Evolutionary conservation across 2,888 invertebrate species (phyloP), one percentile per base, ranked within the genome.

Genomic region (Agelastica alni): DNA sequence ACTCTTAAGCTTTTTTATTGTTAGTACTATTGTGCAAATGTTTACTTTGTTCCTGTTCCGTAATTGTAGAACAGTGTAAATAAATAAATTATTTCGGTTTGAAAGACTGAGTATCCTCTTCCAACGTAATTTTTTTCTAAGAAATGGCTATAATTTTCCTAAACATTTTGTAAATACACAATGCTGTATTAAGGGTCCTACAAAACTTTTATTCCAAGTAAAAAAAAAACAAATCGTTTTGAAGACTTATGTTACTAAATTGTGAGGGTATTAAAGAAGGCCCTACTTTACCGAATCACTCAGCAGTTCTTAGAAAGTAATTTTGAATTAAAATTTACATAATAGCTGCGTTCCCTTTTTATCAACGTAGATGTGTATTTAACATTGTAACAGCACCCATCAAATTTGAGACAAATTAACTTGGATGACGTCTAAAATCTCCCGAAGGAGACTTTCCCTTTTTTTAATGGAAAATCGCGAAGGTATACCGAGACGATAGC

Each of bases 261-360:
- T 59, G 64, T 54, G 46, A 45, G 62, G 62, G 53, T 58, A 60
- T 56, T 51, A 55, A 49, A 52, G 51, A 30, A 47, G 51, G 46
- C 59, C 43, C 55, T 51, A 31, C 39, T 49, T 57, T 54, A 58
- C 36, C 58, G 63, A 66, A 66, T 64, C 63, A 59, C 60, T 59
- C 60, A 56, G 51, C 54, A 62, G 58, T 58, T 61, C 62, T 65
- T 65, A 65, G 61, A 61, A 55, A 59, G 53, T 61, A 58, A 63
- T 60, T 64, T 60, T 64, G 51, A 63, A 66, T 63, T 65, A 64
- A 59, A 66, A 66, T 66, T 65, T 66, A 61, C 65, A 63, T 64
- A 65, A 65, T 61, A 52, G 51, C 39, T 51, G 34, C 20, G 30
- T 34, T 49, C 52, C 53, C 43, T 54, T 55, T 43, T 53, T 58